Conservation (phyloP, 2,888 invertebrate genomes). For the Cheilosia scutellata region DNA sequence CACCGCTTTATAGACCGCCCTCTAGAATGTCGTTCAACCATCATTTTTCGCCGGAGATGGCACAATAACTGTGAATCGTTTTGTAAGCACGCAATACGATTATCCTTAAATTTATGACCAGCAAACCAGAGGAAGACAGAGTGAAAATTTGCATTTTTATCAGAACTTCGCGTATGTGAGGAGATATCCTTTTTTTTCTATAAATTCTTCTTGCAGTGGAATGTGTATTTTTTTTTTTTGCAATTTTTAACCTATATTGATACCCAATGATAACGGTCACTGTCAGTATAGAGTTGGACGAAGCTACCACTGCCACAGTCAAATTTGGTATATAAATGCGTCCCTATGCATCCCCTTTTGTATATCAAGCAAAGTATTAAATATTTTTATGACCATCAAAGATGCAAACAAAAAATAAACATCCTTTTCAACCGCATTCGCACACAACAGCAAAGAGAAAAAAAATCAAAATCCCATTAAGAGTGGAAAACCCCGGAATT, state of each 20-base stretch:
- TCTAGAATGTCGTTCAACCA: constrained; percentile 35
- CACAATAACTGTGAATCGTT: constrained; percentile 76
- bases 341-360: constrained; percentile 32
- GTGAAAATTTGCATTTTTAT: constrained; percentile 73
- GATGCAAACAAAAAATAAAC: background rate
- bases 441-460: constrained; percentile 11
- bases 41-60: constrained; percentile 63
- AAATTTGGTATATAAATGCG: constrained; percentile 29
- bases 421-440: constrained; percentile 34
- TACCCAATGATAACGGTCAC: constrained; percentile 50
- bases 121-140: constrained; percentile 20
- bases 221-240: constrained; percentile 31
- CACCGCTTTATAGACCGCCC: constrained; percentile 6
- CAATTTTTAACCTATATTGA: constrained; percentile 33
- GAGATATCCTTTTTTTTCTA: constrained; percentile 11
- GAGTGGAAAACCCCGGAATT: constrained; percentile 23
- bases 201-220: constrained; percentile 47
- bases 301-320: constrained; percentile 11
- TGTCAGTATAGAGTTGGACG: background rate
- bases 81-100: constrained; percentile 76
- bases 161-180: constrained; percentile 38
- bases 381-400: constrained; percentile 65
- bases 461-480: constrained; percentile 29
- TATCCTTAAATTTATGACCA: constrained; percentile 75
- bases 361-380: constrained; percentile 61